phyloP scores from a whole-genome alignment of 2,113 vertebrate genomes.

The Mixornis gularis region DNA sequence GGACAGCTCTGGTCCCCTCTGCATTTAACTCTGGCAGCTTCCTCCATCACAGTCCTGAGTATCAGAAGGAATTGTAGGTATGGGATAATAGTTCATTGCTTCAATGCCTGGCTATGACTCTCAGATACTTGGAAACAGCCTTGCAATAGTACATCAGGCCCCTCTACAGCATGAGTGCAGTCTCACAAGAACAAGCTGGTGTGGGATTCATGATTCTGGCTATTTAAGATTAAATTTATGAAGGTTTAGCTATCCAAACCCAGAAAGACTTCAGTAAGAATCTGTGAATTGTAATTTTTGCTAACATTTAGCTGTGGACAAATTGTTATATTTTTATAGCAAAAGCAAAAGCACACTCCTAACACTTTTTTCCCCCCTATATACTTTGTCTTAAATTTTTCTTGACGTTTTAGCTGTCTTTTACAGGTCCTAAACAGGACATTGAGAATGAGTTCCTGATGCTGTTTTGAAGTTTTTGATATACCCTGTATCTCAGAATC shows the following conservation, averaged over 20 bases:
- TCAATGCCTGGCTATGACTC: neutral
- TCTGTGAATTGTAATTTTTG: neutral
- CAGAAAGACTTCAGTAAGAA: neutral
- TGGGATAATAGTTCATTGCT: neutral
- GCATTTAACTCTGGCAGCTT: neutral
- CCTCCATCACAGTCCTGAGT: neutral
- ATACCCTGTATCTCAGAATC: neutral
- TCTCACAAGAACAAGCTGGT: neutral
- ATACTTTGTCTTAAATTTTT: neutral
- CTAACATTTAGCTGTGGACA: neutral
- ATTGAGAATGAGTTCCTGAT: neutral
- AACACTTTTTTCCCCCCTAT: rapidly evolving
- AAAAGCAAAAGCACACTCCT: neutral
- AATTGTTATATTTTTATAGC: neutral
- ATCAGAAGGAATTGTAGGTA: neutral
- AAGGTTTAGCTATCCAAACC: neutral
- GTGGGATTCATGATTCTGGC: neutral
- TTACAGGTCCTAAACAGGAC: neutral
- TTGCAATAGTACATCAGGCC: neutral
- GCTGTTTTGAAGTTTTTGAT: neutral
- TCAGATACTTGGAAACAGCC: neutral
- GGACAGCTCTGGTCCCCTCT: neutral
- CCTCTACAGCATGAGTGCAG: neutral
- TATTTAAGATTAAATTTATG: neutral
- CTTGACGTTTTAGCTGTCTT: neutral